Conservation (phyloP, 2,113 vertebrate genomes). For the Onychostoma macrolepis region DNA sequence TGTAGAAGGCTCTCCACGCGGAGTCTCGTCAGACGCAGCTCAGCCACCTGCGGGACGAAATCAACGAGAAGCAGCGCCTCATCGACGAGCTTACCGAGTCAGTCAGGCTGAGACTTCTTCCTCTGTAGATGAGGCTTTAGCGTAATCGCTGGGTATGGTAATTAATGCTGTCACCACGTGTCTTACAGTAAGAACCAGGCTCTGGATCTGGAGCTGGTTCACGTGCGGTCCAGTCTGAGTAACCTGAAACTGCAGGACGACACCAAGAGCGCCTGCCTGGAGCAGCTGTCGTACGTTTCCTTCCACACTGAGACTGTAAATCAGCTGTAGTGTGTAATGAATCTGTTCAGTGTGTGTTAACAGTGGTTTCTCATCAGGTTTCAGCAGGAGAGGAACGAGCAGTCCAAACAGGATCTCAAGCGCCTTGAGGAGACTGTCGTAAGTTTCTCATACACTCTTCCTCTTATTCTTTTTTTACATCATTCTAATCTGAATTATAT, state of each 20-base stretch:
- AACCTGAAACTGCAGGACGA: constrained; percentile 86
- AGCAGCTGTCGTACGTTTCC: constrained; percentile 87
- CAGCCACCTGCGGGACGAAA: constrained; percentile 87
- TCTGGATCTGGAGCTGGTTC: constrained; percentile 86
- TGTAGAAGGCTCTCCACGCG: constrained; percentile 80
- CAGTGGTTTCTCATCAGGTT: constrained; percentile 74
- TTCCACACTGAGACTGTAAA: neutral
- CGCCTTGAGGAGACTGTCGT: constrained; percentile 95
- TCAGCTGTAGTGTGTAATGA: neutral
- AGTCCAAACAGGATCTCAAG: constrained; percentile 92
- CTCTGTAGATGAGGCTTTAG: neutral
- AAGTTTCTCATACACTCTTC: constrained; percentile 64
- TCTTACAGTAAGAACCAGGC: constrained; percentile 84
- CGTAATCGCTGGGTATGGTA: neutral
- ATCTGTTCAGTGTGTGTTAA: neutral
- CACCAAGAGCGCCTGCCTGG: constrained; percentile 84
- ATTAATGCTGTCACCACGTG: neutral
- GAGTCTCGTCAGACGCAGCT: constrained; percentile 88
- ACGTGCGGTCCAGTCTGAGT: constrained; percentile 84
- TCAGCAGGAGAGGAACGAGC: constrained; percentile 89
- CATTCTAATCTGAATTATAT: neutral
- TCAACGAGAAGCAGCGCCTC: constrained; percentile 90
- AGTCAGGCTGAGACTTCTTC: constrained; percentile 53
- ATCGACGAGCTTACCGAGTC: constrained; percentile 91
- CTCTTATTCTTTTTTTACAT: neutral